These are phyloP conservation scores for Apostichopus parvimensis DNA, from an alignment of 35 echinoderm and acorn worm species.

Conservation along the genomic window DNA sequence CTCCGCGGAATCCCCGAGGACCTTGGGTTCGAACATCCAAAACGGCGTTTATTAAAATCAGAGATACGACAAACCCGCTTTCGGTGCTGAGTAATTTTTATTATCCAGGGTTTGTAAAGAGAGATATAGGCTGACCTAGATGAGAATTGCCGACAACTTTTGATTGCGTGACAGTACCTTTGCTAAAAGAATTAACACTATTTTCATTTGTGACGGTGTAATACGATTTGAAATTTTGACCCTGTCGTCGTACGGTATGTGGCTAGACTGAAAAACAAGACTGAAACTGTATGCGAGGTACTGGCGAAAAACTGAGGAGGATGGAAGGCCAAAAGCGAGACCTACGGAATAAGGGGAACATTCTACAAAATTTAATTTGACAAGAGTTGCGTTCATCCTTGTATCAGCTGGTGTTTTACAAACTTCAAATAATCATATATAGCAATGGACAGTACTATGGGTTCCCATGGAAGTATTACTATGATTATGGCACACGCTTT, in stretches of 20 bases:
- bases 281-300: too few relatives aligned
- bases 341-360: too few relatives aligned
- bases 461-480: too few relatives aligned
- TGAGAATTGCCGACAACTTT: constrained; percentile 39
- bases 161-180: constrained; percentile 48
- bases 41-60: constrained; percentile 15
- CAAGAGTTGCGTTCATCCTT: too few relatives aligned
- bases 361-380: too few relatives aligned
- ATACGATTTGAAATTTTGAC: background rate
- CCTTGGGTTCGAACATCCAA: constrained; percentile 13
- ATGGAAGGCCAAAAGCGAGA: too few relatives aligned
- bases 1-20: constrained; percentile 35
- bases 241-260: background rate
- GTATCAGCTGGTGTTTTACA: too few relatives aligned
- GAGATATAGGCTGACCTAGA: constrained; percentile 20
- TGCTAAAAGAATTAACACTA: constrained; percentile 32
- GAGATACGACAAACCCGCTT: constrained; percentile 15
- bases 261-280: background rate
- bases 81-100: constrained; percentile 26
- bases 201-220: constrained; percentile 16
- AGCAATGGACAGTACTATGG: too few relatives aligned
- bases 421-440: too few relatives aligned
- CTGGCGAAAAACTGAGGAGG: too few relatives aligned
- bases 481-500: too few relatives aligned
- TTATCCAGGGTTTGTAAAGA: constrained; percentile 14